Evolutionary conservation across 2,888 invertebrate species (phyloP).

Genomic region (Mythimna albipuncta): DNA sequence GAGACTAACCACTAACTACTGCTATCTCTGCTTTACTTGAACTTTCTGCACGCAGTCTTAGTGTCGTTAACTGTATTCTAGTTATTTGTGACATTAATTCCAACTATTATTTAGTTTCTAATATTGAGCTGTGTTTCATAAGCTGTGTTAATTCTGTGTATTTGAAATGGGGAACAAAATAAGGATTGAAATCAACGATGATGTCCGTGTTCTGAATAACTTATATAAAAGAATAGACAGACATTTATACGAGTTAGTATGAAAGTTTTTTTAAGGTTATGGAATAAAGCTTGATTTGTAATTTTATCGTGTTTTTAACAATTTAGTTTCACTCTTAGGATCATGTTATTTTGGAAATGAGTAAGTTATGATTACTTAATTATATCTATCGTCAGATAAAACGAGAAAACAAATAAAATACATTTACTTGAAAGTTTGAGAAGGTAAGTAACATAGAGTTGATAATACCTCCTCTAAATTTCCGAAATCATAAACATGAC

Average conservation of each 20-base stretch:
- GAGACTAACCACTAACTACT: constrained; percentile 78
- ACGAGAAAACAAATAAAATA: too few relatives aligned
- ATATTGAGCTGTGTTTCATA: constrained; percentile 38
- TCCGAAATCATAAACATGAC: too few relatives aligned
- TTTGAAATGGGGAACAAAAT: constrained; percentile 33
- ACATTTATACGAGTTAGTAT: constrained; percentile 18
- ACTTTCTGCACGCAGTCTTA: constrained; percentile 63
- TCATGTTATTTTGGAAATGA: neutral
- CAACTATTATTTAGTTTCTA: constrained; percentile 21
- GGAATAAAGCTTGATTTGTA: constrained; percentile 33
- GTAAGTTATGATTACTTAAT: neutral
- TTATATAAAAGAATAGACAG: constrained; percentile 25
- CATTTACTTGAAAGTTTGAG: too few relatives aligned
- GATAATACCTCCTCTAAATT: too few relatives aligned
- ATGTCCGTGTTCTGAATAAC: constrained; percentile 18
- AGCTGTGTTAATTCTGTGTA: neutral
- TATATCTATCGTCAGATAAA: too few relatives aligned
- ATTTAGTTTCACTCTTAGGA: constrained; percentile 16
- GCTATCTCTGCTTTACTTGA: constrained; percentile 60
- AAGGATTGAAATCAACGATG: constrained; percentile 23
- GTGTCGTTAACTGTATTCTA: constrained; percentile 64
- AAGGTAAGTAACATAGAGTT: too few relatives aligned
- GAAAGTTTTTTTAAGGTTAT: constrained; percentile 7
- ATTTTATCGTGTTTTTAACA: constrained; percentile 13
- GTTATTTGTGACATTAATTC: constrained; percentile 56